Percentiles rank a stretch among this genome's conserved stretches.
Evolutionary conservation across 1,140 invertebrate genomes (phyloP).

Genomic region (Drosophila nasuta): DNA sequence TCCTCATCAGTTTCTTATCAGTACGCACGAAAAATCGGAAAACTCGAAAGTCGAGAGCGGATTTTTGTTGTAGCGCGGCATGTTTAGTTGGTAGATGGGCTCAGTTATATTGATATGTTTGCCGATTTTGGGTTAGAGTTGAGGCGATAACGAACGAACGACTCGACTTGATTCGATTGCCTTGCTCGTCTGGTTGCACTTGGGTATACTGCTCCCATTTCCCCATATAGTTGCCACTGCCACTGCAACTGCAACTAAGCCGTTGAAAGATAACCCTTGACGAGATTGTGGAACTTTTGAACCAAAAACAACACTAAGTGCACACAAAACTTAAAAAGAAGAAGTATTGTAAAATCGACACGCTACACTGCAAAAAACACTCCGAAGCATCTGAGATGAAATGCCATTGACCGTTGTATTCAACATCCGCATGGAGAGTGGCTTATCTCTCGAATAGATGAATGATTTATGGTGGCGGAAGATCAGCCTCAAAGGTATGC

Average conservation of each 20-base stretch:
- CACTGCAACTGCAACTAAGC: conserved; percentile 16
- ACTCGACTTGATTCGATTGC: background rate
- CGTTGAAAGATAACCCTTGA: conserved; percentile 62
- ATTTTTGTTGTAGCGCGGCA: background rate
- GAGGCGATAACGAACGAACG: conserved; percentile 32
- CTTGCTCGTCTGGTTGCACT: background rate
- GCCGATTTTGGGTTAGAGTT: conserved; percentile 35
- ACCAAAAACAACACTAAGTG: conserved; percentile 24
- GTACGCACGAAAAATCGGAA: conserved; percentile 9
- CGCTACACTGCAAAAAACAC: conserved; percentile 10
- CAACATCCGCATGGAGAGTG: background rate
- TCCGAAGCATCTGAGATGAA: background rate
- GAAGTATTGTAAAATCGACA: conserved; percentile 5
- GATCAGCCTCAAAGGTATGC: conserved; percentile 33
- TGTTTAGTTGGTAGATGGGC: conserved; percentile 4
- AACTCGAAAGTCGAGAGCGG: conserved; percentile 17
- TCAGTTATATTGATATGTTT: conserved; percentile 28
- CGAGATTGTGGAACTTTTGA: conserved; percentile 29
- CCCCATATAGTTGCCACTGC: background rate
- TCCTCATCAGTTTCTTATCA: conserved; percentile 4
- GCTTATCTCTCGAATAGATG: conserved; percentile 2
- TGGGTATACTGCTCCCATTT: conserved; percentile 24
- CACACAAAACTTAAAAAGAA: conserved; percentile 33
- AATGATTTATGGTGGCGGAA: background rate
- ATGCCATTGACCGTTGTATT: conserved; percentile 13